Conservation (phyloP, 1,140 invertebrate genomes). For the Mactra quadrangularis region DNA sequence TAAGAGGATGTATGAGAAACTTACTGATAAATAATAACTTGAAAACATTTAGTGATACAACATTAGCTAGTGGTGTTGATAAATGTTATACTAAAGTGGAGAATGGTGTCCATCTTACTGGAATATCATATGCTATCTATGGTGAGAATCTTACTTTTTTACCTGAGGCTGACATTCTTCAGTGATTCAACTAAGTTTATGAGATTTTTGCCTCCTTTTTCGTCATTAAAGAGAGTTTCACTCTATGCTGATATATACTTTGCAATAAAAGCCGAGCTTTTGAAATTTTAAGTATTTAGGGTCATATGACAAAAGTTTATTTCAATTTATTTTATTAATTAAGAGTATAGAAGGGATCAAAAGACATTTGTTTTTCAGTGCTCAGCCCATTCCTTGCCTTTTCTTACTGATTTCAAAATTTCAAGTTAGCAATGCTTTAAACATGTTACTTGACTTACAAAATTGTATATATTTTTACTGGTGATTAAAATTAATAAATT, state of each 20-base stretch:
- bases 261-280: not conserved
- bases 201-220: not conserved
- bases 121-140: slow-evolving; percentile 92
- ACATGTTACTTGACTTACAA: too few species aligned
- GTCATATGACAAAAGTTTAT: too few species aligned
- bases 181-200: not conserved
- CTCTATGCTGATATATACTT: slow-evolving; percentile 1
- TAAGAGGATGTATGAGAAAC: slow-evolving; percentile 92
- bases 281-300: too few species aligned
- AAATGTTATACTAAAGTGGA: slow-evolving; percentile 95
- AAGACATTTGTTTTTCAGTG: too few species aligned
- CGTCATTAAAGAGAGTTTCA: not conserved
- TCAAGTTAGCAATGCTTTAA: too few species aligned
- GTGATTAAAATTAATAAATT: too few species aligned
- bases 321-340: too few species aligned
- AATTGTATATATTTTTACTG: too few species aligned
- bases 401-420: too few species aligned
- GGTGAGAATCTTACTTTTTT: slow-evolving; percentile 85
- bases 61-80: slow-evolving; percentile 89
- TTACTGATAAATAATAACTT: slow-evolving; percentile 90
- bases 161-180: slow-evolving; percentile 10
- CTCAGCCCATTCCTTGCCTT: too few species aligned
- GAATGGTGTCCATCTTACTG: slow-evolving; percentile 93
- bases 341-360: too few species aligned
- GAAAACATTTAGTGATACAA: slow-evolving; percentile 89